Evolutionary conservation across 2,797 vertebrate genomes (phyloP).

Genomic region (Tragopan temminckii): DNA sequence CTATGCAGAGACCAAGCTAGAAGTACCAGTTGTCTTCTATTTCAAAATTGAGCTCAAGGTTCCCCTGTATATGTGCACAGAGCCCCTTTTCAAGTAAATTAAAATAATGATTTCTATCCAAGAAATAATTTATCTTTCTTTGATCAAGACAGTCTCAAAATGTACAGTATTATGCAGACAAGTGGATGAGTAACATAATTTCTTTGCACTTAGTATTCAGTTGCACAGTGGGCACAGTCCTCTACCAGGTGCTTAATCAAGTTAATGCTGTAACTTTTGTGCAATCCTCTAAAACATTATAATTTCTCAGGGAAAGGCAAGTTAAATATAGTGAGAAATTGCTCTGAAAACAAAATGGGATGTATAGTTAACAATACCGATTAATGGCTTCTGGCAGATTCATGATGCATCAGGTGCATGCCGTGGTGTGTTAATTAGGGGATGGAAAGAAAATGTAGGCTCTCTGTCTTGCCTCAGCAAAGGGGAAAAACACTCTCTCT

Average conservation of each 20-base stretch:
- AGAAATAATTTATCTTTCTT: neutral
- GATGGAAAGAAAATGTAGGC: neutral
- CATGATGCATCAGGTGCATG: neutral
- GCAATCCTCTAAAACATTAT: constrained; percentile 15
- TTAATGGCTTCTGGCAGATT: constrained; percentile 25
- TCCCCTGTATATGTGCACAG: neutral
- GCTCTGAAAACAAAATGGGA: constrained; percentile 32
- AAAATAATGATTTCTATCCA: neutral
- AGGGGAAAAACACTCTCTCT: neutral
- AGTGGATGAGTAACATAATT: constrained; percentile 14
- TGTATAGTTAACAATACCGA: neutral
- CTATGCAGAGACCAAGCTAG: neutral
- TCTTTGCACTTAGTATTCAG: constrained; percentile 47
- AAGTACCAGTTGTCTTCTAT: constrained; percentile 21
- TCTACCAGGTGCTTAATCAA: constrained; percentile 63
- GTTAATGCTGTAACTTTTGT: constrained; percentile 44
- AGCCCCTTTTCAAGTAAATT: constrained; percentile 13
- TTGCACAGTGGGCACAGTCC: constrained; percentile 17
- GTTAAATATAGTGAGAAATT: constrained; percentile 47
- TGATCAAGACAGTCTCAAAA: constrained; percentile 16
- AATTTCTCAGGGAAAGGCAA: constrained; percentile 14
- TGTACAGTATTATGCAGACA: neutral
- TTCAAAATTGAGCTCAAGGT: neutral
- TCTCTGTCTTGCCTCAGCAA: neutral
- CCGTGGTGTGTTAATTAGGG: neutral